phyloP scores from a whole-genome alignment of 2,113 vertebrate species.

The Eubucco bourcierii region DNA sequence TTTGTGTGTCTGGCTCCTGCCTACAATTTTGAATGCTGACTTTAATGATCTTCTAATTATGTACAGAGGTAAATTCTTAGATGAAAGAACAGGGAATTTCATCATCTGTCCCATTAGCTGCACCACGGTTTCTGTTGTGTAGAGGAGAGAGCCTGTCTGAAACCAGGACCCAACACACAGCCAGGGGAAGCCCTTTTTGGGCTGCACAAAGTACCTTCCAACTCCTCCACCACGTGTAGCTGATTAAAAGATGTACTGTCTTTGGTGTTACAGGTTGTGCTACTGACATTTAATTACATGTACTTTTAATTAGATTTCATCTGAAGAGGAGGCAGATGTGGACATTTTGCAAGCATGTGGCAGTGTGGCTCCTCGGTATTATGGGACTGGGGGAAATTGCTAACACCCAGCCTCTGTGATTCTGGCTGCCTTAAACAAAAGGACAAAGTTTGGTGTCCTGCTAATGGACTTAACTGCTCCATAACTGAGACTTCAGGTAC shows the following conservation, averaged over 20 bases:
- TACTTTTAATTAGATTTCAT: neutral
- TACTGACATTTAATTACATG: neutral
- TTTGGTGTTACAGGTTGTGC: neutral
- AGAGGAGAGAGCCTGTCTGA: neutral
- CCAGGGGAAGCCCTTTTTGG: neutral
- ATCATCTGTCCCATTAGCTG: neutral
- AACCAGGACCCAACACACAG: neutral
- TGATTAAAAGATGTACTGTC: neutral
- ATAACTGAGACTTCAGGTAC: neutral
- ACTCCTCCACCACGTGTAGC: fast-evolving
- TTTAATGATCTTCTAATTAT: conserved; percentile 28
- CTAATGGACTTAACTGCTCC: neutral
- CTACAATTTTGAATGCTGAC: neutral
- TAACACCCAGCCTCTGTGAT: neutral
- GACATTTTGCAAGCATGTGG: neutral
- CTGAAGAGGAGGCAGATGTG: neutral
- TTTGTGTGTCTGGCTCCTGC: conserved; percentile 11
- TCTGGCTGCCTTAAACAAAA: neutral
- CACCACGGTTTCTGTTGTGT: neutral
- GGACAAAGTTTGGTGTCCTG: neutral
- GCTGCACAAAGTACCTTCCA: neutral
- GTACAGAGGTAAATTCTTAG: neutral
- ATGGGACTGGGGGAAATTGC: neutral
- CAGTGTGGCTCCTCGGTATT: neutral
- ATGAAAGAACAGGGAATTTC: neutral